phyloP scores from a whole-genome alignment of 2,888 invertebrate species.

The Chesias legatella region DNA sequence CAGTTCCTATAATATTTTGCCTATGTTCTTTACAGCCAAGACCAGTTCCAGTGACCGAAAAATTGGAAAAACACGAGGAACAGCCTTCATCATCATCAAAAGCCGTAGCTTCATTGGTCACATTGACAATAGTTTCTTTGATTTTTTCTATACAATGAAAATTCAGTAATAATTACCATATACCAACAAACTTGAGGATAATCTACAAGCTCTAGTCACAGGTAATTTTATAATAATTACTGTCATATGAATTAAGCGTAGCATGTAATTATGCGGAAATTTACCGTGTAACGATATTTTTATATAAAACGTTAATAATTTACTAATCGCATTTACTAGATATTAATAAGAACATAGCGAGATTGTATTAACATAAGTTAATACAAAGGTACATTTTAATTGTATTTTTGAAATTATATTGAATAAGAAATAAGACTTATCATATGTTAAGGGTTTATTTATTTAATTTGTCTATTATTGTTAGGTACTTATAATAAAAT shows the following conservation, averaged over 20 bases:
- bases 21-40: slow-evolving; percentile 27
- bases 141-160: not conserved
- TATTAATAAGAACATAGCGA: not conserved
- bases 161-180: too few relatives aligned
- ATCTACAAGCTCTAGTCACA: slow-evolving; percentile 6
- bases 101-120: not conserved
- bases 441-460: too few relatives aligned
- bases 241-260: too few relatives aligned
- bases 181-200: too few relatives aligned
- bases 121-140: slow-evolving; percentile 1
- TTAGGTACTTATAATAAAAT: slow-evolving; percentile 16
- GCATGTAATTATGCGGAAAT: too few relatives aligned
- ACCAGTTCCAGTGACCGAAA: slow-evolving; percentile 28
- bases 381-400: slow-evolving; percentile 30
- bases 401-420: too few relatives aligned
- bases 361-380: not conserved
- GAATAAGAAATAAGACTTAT: too few relatives aligned
- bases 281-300: too few relatives aligned
- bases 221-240: not conserved
- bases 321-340: not conserved
- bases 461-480: too few relatives aligned
- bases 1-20: too few relatives aligned
- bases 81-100: slow-evolving; percentile 11
- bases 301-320: too few relatives aligned
- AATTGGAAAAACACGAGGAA: slow-evolving; percentile 10